Evolutionary conservation across 53 echinoderm and acorn worm species (phyloP), one percentile per base, ranked within the genome.

Genomic region (Apostichopus leukothele): DNA sequence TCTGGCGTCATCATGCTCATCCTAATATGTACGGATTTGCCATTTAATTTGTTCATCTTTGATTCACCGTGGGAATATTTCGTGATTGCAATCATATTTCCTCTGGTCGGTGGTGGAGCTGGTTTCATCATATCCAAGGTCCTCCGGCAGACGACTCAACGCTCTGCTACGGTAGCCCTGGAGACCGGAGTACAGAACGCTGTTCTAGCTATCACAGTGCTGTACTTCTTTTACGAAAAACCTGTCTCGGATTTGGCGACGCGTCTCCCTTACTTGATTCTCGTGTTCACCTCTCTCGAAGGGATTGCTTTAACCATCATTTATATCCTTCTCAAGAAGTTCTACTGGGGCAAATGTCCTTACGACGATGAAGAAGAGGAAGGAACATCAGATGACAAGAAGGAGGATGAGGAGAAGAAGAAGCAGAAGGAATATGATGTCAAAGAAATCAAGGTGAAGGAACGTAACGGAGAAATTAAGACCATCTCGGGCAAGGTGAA

Each of bases 1-100:
- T 90, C 96, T 2, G 52, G 84, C 13, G 51, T 90, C 20, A 80
- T 94, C 59, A 89, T 96, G 75, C 3, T 93, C 10, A 88, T 94
- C 9, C 60, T 92, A 5, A 75, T 93, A 22, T 88, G 75, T 7
- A 86, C 94, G 11, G 91, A 91, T n/a, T 83, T 99, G 4, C 99
- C 95, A 0, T 92, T 96, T 60, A 94, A 99, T 27, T 88, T 93
- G 75, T 99, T 91, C 86, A 92, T 96, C 78, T 99, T 99, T 78
- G 90, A 88, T 78, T 89, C 92, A 6, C 90, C 94, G 13, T 88
- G 84, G 84, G 79, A 90, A 9, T 86, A 85, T 51, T 90, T 92
- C 81, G 79, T 95, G 21, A 92, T 87, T 13, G 88, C 95, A 14
- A 67, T 91, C 50, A 76, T 95, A 2, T 75, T 95, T 11, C 97